Evolutionary conservation across 2,888 invertebrate species (phyloP).

Genomic region (Heliconius ethilla): DNA sequence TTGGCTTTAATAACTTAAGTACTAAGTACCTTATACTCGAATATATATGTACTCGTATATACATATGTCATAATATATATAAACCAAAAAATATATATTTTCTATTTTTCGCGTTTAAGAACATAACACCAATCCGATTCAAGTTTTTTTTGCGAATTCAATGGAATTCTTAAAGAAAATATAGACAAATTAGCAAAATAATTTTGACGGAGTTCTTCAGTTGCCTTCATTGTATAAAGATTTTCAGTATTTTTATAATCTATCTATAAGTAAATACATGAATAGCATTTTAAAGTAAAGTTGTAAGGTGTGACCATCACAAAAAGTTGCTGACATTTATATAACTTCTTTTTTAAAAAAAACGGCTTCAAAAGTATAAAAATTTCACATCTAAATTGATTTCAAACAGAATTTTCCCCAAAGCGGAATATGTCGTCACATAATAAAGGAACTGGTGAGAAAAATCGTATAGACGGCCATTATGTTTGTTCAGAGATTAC

Average conservation of each 20-base stretch:
- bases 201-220: neutral
- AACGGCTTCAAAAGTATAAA: neutral
- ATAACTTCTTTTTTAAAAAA: neutral
- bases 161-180: neutral
- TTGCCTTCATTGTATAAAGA: neutral
- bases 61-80: too few relatives aligned
- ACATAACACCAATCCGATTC: neutral
- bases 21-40: too few relatives aligned
- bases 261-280: too few relatives aligned
- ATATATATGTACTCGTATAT: too few relatives aligned
- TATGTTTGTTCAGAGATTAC: conserved; percentile 9
- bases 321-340: neutral
- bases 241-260: too few relatives aligned
- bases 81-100: too few relatives aligned
- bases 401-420: neutral
- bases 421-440: conserved; percentile 21
- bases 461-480: conserved; percentile 19
- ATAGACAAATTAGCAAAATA: too few relatives aligned
- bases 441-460: conserved; percentile 32
- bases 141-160: neutral
- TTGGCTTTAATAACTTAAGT: too few relatives aligned
- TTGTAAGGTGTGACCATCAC: neutral
- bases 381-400: conserved; percentile 18
- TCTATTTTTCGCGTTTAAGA: too few relatives aligned
- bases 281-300: too few relatives aligned